Evolutionary conservation across 2,888 invertebrate genomes (phyloP), one percentile per base, ranked within the genome.

Genomic region (Osedax fenrisi): DNA sequence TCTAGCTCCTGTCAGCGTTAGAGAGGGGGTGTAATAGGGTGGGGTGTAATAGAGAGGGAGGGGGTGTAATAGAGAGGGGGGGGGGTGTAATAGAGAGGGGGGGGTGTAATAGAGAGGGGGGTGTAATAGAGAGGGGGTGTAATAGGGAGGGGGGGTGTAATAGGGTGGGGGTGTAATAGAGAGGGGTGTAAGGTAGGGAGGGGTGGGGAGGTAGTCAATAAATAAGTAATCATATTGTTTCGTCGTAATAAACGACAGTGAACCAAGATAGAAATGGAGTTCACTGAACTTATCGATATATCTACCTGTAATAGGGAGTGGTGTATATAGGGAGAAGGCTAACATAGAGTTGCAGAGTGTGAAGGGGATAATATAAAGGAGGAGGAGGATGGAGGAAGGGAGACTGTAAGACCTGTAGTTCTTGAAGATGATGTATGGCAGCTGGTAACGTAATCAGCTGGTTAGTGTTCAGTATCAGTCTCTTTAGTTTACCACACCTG

Each of bases 381-480:
- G n/a, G n/a, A n/a, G n/a, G n/a, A n/a, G n/a, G n/a, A n/a, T n/a
- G n/a, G n/a, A n/a, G n/a, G n/a, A n/a, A n/a, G n/a, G n/a, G n/a
- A n/a, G n/a, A n/a, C n/a, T n/a, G n/a, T n/a, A n/a, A n/a, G n/a
- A 84, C 84, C 81, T 84, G 83, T 17, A 84, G 78, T 74, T 84
- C 84, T 72, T 83, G 83, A 62, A 98, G 87, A 72, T 96, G 87
- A 86, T 99, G 96, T 79, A 99, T 92, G 0, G 97, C 94, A 84
- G 98, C 97, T 0, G 98, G 98, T 24, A 98, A 86, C 0, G 97
- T 97, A 73, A 98, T 94, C 73, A 98, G 86, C 74, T 91, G 89
- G 87, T 98, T 98, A 80, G 91, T 91, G 81, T 93, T 92, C 77
- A 98, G 85, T 83, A 96, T 92, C 64, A 98, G 86, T 84, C 92